Evolutionary conservation across 2,888 invertebrate species (phyloP).

Genomic region (Clivina fossor): DNA sequence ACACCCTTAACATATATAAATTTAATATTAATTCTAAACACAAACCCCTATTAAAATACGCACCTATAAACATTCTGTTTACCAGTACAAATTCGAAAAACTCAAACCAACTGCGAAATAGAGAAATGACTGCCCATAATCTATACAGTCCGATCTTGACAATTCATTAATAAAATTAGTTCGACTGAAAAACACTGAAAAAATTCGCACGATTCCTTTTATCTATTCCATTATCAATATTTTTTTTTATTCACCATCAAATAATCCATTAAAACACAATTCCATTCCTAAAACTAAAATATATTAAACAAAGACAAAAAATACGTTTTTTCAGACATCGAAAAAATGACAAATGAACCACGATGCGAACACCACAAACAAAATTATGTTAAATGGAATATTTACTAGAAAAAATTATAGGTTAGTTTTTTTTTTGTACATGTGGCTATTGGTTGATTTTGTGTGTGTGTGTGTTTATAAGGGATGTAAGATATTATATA

Average conservation of each 20-base stretch:
- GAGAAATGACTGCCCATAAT: too few species aligned
- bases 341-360: constrained; percentile 33
- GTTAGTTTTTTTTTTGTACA: constrained; percentile 15
- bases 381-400: constrained; percentile 34
- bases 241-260: constrained; percentile 20
- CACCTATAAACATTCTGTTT: too few species aligned
- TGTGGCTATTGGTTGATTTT: background rate
- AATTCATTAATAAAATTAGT: constrained; percentile 31
- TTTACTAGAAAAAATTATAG: constrained; percentile 29
- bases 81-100: too few species aligned
- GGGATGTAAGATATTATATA: too few species aligned
- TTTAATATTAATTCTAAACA: too few species aligned
- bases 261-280: constrained; percentile 24
- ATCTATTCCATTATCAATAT: background rate
- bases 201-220: constrained; percentile 30
- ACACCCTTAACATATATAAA: too few species aligned
- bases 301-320: constrained; percentile 32
- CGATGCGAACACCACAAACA: constrained; percentile 24
- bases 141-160: constrained; percentile 24
- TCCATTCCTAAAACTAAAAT: constrained; percentile 7
- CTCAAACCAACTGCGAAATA: too few species aligned
- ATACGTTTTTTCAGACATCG: constrained; percentile 19
- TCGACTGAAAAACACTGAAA: constrained; percentile 8
- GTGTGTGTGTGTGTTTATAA: constrained; percentile 2
- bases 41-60: too few species aligned